Base-by-base conservation (phyloP, 1,140 invertebrate genomes). In the Listronotus oregonensis region DNA sequence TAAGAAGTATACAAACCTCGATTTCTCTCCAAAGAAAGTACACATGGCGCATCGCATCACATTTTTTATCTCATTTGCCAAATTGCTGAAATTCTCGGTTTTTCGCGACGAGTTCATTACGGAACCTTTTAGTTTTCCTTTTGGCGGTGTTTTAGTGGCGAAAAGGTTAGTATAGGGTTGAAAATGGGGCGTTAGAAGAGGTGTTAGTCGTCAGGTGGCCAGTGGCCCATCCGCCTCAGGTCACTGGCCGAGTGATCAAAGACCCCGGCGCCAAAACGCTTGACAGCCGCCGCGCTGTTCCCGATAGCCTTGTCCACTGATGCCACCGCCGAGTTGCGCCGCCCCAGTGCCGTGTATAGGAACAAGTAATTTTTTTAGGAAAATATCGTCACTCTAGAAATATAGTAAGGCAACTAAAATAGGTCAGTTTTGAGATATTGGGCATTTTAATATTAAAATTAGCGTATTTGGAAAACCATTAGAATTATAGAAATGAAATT, bases 221-320 rank as follows among this genome's bases (percentile, higher is more conserved):
- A 54, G 51, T 51, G 58, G 60, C 55, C 34, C 34, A 12, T 37
- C 34, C 67, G 66, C 66, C 42, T 58, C 59, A 62, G 73, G 73
- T 75, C 73, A 75, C 68, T 74, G 73, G 64, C 72, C 69, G 64
- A 62, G 44, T 75, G 73, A 73, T 75, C 73, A 75, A 75, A 75
- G 72, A 71, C 69, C 64, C 73, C 73, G 73, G 73, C 73, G 73
- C 73, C 71, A 75, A 75, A 75, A 75, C 71, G 70, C 72, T 73
- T 75, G 72, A 75, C 73, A 68, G 72, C 70, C 54, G 66, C 65
- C 57, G 54, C 54, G 54, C 54, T 27, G 46, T 58, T 47, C 57
- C 57, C 57, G 43, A 49, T 32, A 39, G 46, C 31, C 46, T 21
- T 50, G 43, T 37, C 46, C 46, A 49, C 59, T 31, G 47, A 17